phyloP scores from a whole-genome alignment of 2,797 vertebrate genomes.

The Sebastes oblongus region DNA sequence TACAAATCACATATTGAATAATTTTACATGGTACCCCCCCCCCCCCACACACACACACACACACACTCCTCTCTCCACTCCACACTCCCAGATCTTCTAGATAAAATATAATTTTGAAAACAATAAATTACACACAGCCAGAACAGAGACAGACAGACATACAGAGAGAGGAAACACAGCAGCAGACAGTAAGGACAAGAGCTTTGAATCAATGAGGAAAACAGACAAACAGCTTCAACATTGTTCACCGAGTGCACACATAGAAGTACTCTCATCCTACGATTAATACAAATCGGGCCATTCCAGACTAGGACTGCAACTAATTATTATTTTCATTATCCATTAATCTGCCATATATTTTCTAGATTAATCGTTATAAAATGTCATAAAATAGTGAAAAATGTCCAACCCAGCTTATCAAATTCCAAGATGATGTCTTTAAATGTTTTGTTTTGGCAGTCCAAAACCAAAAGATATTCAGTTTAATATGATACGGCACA shows the following conservation, averaged over 20 bases:
- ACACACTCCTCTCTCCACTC: not conserved
- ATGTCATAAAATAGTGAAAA: too few species aligned
- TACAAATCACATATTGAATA: not conserved
- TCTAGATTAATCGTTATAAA: too few species aligned
- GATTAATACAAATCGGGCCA: not conserved
- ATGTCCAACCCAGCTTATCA: too few species aligned
- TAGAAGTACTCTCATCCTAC: not conserved
- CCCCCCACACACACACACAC: too few species aligned
- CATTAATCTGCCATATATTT: too few species aligned
- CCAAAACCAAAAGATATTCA: too few species aligned
- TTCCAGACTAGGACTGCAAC: not conserved
- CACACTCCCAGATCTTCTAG: not conserved
- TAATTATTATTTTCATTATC: too few species aligned
- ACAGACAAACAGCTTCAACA: not conserved
- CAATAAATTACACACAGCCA: not conserved
- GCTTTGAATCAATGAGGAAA: not conserved
- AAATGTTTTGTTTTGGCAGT: too few species aligned
- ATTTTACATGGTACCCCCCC: not conserved
- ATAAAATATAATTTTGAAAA: not conserved
- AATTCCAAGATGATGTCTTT: too few species aligned
- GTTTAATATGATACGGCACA: too few species aligned
- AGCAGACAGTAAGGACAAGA: not conserved
- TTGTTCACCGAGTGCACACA: not conserved
- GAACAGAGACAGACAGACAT: not conserved
- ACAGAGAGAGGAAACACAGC: not conserved